Conservation (phyloP, 1,140 invertebrate species). For the Atta texana region DNA sequence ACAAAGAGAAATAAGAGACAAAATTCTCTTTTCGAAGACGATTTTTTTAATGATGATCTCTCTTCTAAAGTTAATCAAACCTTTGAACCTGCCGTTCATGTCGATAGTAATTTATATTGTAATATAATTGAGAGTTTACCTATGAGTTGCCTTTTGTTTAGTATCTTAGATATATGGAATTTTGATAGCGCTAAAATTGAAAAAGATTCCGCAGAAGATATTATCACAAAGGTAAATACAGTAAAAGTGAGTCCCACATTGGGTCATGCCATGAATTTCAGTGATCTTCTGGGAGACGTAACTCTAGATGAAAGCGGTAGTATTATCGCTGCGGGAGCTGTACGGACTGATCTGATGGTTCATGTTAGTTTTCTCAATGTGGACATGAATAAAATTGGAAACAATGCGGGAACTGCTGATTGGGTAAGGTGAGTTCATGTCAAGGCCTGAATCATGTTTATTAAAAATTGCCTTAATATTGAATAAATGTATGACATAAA, state of each 20-base stretch:
- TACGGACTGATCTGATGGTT: slow-evolving; percentile 89
- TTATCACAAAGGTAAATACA: slow-evolving; percentile 88
- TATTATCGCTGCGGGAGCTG: slow-evolving; percentile 88
- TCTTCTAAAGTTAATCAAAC: slow-evolving; percentile 67
- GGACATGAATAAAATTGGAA: slow-evolving; percentile 89
- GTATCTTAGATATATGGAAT: slow-evolving; percentile 91
- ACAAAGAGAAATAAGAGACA: slow-evolving; percentile 72
- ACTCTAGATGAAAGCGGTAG: slow-evolving; percentile 87
- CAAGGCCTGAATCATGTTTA: slow-evolving; percentile 66
- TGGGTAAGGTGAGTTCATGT: slow-evolving; percentile 87
- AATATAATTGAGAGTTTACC: slow-evolving; percentile 87
- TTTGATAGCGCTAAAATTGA: slow-evolving; percentile 87
- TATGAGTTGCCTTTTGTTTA: slow-evolving; percentile 88
- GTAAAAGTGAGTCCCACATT: slow-evolving; percentile 88
- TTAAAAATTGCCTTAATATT: slow-evolving; percentile 25
- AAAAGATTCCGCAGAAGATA: slow-evolving; percentile 88
- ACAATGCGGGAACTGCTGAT: slow-evolving; percentile 90
- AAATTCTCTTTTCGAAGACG: slow-evolving; percentile 68
- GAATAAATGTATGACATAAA: not conserved
- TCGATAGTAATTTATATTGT: slow-evolving; percentile 87
- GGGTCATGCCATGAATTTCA: slow-evolving; percentile 89
- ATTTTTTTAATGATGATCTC: slow-evolving; percentile 82
- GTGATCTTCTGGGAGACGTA: slow-evolving; percentile 89
- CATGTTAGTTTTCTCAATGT: slow-evolving; percentile 90
- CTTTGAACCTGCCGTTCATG: slow-evolving; percentile 87